Base-by-base conservation (phyloP, 1,140 invertebrate species). In the Saccostrea glomerata region DNA sequence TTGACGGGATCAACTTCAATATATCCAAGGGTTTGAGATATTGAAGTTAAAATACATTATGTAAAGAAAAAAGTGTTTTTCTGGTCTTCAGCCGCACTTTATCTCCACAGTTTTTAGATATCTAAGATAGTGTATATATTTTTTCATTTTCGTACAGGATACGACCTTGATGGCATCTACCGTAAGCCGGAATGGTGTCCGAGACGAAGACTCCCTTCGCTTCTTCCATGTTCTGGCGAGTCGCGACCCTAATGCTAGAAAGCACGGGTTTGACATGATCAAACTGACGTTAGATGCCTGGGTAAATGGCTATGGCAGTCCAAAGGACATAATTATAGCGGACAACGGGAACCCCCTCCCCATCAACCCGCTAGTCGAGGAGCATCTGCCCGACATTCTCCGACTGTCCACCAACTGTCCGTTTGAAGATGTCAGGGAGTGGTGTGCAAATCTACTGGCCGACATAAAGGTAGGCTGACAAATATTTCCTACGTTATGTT, bases 231-330 rank as follows among this genome's bases (percentile, higher is more conserved):
- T 86, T 36, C 60, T 94, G 9, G 90, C 92, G 1, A 91, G 90
- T 30, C 84, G 93, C 12, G 92, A 93, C 83, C 86, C 86, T 30
- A 90, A 85, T 54, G 70, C 87, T 0, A 87, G 94, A 20, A 89
- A 88, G 55, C 89, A 92, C 82, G 93, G 90, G 13, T 84, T 94
- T 54, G 89, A 92, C 58, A 88, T 86, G 9, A 88, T 93, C 4
- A 70, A 77, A 7, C 85, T 89, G 60, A 91, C 89, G 3, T 73
- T 93, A 86, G 93, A 94, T 58, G 88, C 92, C 17, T 93, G 92
- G 91, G 73, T 94, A 15, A 92, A 92, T 82, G 93, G 94, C 0
- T 93, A 93, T 90, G 92, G 91, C 2, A 93, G 92, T 56, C 93
- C 92, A n/a, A 89, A 88, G 13, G 87, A 90, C 12, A 85, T 70